Evolutionary conservation across 2,888 invertebrate genomes (phyloP).

Genomic region (Tenthredo distinguenda): DNA sequence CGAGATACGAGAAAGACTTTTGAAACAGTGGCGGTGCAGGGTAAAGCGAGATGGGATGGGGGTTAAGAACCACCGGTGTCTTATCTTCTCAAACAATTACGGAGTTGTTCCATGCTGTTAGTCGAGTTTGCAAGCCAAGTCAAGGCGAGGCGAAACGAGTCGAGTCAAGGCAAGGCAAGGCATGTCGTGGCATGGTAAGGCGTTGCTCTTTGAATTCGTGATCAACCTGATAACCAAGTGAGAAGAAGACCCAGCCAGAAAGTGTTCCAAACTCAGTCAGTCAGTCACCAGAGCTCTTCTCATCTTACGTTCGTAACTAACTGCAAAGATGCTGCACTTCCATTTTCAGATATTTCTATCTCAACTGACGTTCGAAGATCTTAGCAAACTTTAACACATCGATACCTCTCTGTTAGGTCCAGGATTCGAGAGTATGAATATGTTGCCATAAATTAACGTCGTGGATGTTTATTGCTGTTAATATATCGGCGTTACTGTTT

Average conservation of each 20-base stretch:
- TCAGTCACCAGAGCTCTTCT: background rate
- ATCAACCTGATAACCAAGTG: constrained; percentile 42
- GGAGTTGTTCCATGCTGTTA: constrained; percentile 50
- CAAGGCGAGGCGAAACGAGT: constrained; percentile 4
- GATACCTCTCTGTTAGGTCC: background rate
- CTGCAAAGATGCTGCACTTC: background rate
- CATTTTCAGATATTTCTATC: background rate
- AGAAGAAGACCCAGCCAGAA: constrained; percentile 8
- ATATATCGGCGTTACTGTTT: background rate
- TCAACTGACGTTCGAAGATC: background rate
- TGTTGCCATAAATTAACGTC: background rate
- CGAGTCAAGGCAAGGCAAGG: background rate
- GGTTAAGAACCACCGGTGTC: constrained; percentile 47
- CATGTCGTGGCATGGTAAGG: background rate
- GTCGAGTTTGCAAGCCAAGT: constrained; percentile 40
- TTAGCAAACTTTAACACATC: background rate
- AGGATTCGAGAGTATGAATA: background rate
- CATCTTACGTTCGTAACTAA: background rate
- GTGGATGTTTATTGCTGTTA: background rate
- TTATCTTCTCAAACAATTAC: constrained; percentile 52
- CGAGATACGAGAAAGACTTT: constrained; percentile 36
- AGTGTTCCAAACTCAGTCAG: constrained; percentile 5
- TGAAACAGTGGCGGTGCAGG: constrained; percentile 29
- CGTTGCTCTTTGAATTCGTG: constrained; percentile 40
- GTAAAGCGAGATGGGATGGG: constrained; percentile 14